These are phyloP conservation scores for Platysternon megacephalum DNA, from an alignment of 2,113 vertebrate genomes.

Conservation along the genomic window DNA sequence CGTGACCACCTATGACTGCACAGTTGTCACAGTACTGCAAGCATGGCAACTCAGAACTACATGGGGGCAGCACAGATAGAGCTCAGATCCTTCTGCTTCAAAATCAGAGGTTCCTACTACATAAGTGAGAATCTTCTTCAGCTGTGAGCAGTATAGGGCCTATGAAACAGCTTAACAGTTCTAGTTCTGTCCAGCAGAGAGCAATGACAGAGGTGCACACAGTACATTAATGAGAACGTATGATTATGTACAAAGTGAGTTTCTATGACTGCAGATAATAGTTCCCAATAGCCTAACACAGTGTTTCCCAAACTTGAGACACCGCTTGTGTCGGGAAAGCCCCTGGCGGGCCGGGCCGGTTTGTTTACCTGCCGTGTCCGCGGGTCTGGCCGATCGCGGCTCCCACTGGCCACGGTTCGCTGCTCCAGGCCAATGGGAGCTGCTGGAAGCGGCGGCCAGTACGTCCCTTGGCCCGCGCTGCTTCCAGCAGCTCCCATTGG, in stretches of 20 bases:
- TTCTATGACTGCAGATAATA: not conserved
- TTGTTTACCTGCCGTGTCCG: too few relatives aligned
- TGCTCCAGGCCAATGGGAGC: too few relatives aligned
- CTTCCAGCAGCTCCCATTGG: too few relatives aligned
- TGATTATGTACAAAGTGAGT: not conserved
- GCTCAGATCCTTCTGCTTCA: not conserved
- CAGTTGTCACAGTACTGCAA: not conserved
- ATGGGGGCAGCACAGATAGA: not conserved
- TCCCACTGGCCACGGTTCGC: too few relatives aligned
- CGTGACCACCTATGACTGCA: slow-evolving; percentile 12
- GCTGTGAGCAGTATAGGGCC: not conserved
- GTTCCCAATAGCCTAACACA: not conserved
- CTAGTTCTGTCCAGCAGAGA: not conserved
- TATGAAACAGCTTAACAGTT: not conserved
- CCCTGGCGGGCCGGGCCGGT: too few relatives aligned
- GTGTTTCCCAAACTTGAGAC: too few relatives aligned
- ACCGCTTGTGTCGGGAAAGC: too few relatives aligned
- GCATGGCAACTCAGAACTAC: not conserved
- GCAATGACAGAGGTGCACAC: accelerated
- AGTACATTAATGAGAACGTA: too few relatives aligned
- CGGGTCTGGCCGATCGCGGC: too few relatives aligned
- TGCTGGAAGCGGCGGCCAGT: too few relatives aligned
- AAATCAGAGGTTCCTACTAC: not conserved
- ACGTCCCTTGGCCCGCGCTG: too few relatives aligned
- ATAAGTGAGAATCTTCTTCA: not conserved